Evolutionary conservation across 2,888 invertebrate species (phyloP).

Genomic region (Lamproptera curius): DNA sequence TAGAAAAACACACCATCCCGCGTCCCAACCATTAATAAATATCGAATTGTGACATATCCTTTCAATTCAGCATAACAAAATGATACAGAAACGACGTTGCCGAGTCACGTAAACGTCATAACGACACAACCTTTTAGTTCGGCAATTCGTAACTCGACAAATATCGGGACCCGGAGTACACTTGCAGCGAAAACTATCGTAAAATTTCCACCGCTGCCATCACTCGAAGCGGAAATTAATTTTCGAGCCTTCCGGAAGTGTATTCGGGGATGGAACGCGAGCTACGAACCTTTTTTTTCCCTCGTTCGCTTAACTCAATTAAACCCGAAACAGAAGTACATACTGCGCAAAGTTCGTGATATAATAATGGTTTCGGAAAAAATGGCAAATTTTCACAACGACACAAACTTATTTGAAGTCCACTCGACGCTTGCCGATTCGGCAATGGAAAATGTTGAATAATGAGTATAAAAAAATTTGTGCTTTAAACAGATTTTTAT

Average conservation of each 20-base stretch:
- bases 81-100: conserved; percentile 22
- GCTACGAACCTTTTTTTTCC: background rate
- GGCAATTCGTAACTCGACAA: conserved; percentile 26
- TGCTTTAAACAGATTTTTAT: too few species aligned
- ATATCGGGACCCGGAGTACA: conserved; percentile 10
- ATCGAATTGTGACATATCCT: background rate
- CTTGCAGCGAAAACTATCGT: conserved; percentile 8
- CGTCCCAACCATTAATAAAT: conserved; percentile 1
- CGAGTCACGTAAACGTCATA: conserved; percentile 31
- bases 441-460: too few species aligned
- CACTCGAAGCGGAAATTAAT: background rate
- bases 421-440: too few species aligned
- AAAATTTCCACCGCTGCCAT: background rate
- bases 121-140: conserved; percentile 32
- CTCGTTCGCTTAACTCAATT: background rate
- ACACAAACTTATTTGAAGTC: too few species aligned
- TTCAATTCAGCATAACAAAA: too few species aligned
- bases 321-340: too few species aligned
- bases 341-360: too few species aligned
- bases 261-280: background rate
- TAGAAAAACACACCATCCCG: background rate
- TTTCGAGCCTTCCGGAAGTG: background rate
- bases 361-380: too few species aligned
- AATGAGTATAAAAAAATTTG: too few species aligned
- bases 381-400: too few species aligned